phyloP scores from a whole-genome alignment of 2,113 vertebrate species.

The Macrotus californicus region DNA sequence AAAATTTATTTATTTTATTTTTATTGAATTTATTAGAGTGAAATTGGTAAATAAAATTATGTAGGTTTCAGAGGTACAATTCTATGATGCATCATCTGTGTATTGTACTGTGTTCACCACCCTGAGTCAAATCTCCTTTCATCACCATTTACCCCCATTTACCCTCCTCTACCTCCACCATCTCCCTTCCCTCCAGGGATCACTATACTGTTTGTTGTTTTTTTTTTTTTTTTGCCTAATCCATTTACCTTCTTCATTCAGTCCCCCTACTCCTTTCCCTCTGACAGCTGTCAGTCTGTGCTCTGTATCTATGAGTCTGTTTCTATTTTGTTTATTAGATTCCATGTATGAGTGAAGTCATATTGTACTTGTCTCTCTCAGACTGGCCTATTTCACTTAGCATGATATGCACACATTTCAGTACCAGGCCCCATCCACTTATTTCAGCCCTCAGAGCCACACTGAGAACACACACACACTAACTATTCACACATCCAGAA shows the following conservation, averaged over 20 bases:
- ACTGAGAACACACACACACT: background rate
- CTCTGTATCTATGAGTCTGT: background rate
- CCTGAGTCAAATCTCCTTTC: background rate
- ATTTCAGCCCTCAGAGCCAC: background rate
- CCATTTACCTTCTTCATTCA: background rate
- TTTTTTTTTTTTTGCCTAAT: background rate
- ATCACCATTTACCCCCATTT: background rate
- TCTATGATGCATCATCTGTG: background rate
- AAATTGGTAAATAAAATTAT: background rate
- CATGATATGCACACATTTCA: background rate
- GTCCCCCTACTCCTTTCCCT: background rate
- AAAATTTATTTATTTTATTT: background rate
- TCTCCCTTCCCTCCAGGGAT: background rate
- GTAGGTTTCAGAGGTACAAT: background rate
- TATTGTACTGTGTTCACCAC: background rate
- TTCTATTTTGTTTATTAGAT: background rate
- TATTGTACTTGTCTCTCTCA: background rate
- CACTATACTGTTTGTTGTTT: background rate
- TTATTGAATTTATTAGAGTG: background rate
- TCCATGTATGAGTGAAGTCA: background rate
- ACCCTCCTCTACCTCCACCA: background rate
- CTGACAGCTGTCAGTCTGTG: background rate
- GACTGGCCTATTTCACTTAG: background rate
- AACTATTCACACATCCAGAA: background rate
- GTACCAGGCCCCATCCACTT: background rate